Evolutionary conservation across 1,140 invertebrate genomes (phyloP).

Genomic region (Capitella teleta): DNA sequence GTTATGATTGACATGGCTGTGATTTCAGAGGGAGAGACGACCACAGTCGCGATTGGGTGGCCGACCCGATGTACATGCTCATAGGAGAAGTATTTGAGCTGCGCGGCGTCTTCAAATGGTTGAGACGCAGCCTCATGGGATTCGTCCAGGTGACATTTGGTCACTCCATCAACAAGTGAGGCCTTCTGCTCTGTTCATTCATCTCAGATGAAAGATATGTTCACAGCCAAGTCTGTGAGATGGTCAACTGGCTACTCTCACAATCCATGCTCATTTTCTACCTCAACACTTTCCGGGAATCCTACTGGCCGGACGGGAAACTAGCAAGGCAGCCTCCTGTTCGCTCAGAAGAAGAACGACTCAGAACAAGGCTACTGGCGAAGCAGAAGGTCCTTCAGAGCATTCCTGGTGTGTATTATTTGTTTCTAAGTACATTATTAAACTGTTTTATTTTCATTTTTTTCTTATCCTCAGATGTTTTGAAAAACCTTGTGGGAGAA

Average conservation of each 20-base stretch:
- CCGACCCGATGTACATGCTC: conserved; percentile 72
- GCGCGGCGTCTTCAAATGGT: conserved; percentile 72
- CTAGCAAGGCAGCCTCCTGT: conserved; percentile 47
- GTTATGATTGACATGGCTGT: background rate
- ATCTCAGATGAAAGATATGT: conserved; percentile 10
- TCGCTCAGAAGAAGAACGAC: conserved; percentile 59
- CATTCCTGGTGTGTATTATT: conserved; percentile 32
- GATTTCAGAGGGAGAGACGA: conserved; percentile 25
- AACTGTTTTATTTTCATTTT: conserved; percentile 8
- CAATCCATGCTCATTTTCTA: conserved; percentile 84
- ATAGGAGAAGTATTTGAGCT: conserved; percentile 82
- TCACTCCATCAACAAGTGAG: conserved; percentile 70
- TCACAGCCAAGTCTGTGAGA: conserved; percentile 72
- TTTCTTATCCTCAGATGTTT: conserved; percentile 47
- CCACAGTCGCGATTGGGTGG: conserved; percentile 58
- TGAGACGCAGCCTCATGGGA: conserved; percentile 72
- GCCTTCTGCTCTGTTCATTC: background rate
- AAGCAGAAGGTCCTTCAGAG: conserved; percentile 37
- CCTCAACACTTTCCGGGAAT: conserved; percentile 66
- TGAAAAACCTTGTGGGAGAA: conserved; percentile 71
- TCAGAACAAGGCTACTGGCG: conserved; percentile 43
- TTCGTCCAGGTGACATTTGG: conserved; percentile 88
- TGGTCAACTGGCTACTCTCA: conserved; percentile 72
- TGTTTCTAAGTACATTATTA: background rate
- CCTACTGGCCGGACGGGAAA: conserved; percentile 75